Evolutionary conservation across 2,888 invertebrate species (phyloP).

Genomic region (Macrophya alboannulata): DNA sequence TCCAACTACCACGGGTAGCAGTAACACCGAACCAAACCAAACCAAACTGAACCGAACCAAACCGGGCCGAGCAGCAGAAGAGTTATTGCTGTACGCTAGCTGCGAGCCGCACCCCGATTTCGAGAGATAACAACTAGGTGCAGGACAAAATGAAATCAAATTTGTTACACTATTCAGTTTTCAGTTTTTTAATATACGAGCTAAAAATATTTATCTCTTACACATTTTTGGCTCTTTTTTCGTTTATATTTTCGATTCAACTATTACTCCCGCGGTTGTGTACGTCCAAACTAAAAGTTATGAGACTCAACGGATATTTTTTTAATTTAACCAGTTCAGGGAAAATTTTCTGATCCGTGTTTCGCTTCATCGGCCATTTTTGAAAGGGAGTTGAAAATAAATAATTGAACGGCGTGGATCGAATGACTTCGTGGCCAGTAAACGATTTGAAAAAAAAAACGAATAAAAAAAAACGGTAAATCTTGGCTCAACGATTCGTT

Average conservation of each 20-base stretch:
- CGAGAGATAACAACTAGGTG: conserved; percentile 44
- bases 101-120: conserved; percentile 42
- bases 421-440: neutral
- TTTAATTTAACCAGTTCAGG: no score
- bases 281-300: neutral
- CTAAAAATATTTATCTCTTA: neutral
- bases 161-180: conserved; percentile 39
- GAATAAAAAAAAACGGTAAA: neutral
- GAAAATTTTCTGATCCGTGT: neutral
- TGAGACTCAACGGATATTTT: neutral
- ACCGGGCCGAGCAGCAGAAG: conserved; percentile 39
- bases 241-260: neutral
- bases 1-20: conserved; percentile 33
- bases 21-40: conserved; percentile 5
- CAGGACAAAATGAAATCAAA: conserved; percentile 52
- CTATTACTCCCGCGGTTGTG: neutral
- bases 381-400: neutral
- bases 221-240: neutral
- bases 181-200: neutral
- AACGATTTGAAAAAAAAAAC: neutral
- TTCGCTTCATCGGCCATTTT: conserved; percentile 9
- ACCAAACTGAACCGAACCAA: conserved; percentile 11
- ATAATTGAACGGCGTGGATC: conserved; percentile 9
- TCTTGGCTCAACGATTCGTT: conserved; percentile 12
- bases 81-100: conserved; percentile 49